These are phyloP conservation scores for Drosophila testacea DNA, from an alignment of 2,888 invertebrate genomes.

Conservation along the genomic window DNA sequence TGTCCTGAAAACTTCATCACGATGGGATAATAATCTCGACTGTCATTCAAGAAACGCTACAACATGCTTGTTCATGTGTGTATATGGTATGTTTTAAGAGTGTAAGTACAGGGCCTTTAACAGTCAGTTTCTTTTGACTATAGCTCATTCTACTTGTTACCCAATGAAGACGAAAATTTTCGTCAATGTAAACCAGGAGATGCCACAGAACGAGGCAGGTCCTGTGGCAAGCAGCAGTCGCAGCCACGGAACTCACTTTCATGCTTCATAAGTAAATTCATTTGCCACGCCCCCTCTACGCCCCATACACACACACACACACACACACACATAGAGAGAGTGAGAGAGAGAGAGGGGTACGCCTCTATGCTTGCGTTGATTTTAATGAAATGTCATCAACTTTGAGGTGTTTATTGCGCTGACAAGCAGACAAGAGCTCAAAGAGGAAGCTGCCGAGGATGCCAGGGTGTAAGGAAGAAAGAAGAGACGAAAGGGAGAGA, in stretches of 20 bases:
- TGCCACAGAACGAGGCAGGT: slow-evolving; percentile 27
- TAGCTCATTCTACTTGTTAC: not conserved
- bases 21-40: too few species aligned
- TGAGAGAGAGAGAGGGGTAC: not conserved
- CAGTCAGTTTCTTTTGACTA: too few species aligned
- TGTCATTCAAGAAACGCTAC: too few species aligned
- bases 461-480: not conserved
- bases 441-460: not conserved
- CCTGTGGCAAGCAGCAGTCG: slow-evolving; percentile 23
- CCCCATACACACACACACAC: not conserved
- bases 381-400: slow-evolving; percentile 83
- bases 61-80: too few species aligned
- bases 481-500: too few species aligned
- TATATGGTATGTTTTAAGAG: too few species aligned
- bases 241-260: slow-evolving; percentile 67
- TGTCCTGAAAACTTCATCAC: too few species aligned
- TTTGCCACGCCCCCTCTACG: slow-evolving; percentile 56
- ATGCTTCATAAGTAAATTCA: slow-evolving; percentile 80
- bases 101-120: too few species aligned
- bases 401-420: slow-evolving; percentile 82
- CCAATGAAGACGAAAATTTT: slow-evolving; percentile 75
- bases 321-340: slow-evolving; percentile 3
- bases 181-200: slow-evolving; percentile 38
- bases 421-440: slow-evolving; percentile 60
- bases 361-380: slow-evolving; percentile 59